These are phyloP conservation scores for Phortica variegata DNA, from an alignment of 1,140 invertebrate genomes.

Conservation along the genomic window DNA sequence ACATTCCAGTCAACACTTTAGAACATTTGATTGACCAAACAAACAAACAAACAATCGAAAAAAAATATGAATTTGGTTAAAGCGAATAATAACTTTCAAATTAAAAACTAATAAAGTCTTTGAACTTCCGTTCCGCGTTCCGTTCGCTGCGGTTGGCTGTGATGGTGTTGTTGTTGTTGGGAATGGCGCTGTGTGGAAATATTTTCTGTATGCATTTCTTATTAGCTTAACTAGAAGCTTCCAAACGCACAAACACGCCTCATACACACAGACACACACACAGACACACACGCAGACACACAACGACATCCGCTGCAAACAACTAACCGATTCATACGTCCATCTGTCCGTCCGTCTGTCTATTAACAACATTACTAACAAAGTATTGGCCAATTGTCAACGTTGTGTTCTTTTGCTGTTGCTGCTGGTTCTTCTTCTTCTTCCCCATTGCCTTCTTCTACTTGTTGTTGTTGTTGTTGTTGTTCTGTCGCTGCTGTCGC, in stretches of 20 bases:
- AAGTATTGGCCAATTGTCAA: conserved; percentile 29
- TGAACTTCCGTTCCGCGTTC: conserved; percentile 36
- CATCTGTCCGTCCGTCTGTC: background rate
- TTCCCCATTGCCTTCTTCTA: background rate
- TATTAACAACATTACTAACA: background rate
- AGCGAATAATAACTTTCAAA: conserved; percentile 44
- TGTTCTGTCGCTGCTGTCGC: conserved; percentile 5
- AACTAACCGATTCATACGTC: background rate
- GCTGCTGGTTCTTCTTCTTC: background rate
- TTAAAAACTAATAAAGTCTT: conserved; percentile 49
- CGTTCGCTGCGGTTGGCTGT: background rate
- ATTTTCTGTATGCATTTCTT: conserved; percentile 39
- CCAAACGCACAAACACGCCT: too few species aligned
- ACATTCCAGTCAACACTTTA: too few species aligned
- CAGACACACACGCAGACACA: background rate
- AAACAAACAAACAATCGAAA: conserved; percentile 17
- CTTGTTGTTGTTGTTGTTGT: background rate
- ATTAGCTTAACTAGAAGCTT: conserved; percentile 21
- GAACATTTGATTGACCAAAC: conserved; percentile 41
- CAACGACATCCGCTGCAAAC: background rate
- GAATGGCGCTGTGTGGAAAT: conserved; percentile 15
- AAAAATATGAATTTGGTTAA: background rate
- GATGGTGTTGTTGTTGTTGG: background rate
- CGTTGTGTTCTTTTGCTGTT: background rate
- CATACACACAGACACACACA: conserved; percentile 10